Percentiles rank a stretch among this genome's conserved stretches.
phyloP scores from a whole-genome alignment of 2,113 vertebrate genomes.

The Plecturocebus donacophilus region DNA sequence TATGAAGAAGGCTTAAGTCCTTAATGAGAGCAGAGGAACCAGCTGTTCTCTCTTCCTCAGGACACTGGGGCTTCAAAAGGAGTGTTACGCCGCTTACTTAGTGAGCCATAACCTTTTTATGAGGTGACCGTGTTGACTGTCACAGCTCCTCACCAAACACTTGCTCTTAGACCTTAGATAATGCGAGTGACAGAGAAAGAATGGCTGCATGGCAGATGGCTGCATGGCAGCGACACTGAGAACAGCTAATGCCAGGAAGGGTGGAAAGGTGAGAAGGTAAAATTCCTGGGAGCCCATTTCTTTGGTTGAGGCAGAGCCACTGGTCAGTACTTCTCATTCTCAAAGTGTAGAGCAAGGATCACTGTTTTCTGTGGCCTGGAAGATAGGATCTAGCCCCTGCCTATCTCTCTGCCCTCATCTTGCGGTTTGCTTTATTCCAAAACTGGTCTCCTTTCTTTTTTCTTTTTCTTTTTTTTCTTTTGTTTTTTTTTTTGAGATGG shows the following conservation, averaged over 20 bases:
- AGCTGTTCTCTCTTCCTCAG: constrained; percentile 73
- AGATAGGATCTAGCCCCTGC: background rate
- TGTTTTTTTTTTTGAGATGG: too few species aligned
- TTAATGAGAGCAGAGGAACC: constrained; percentile 70
- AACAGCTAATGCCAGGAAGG: background rate
- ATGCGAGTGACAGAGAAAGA: background rate
- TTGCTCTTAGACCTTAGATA: background rate
- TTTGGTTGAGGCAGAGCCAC: background rate
- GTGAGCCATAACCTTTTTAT: background rate
- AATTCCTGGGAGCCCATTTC: background rate
- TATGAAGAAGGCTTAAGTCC: constrained; percentile 78
- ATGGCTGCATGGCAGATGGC: background rate
- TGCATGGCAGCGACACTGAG: background rate
- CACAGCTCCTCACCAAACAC: background rate
- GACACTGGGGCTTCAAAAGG: constrained; percentile 19
- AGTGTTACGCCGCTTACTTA: background rate
- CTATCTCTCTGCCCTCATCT: background rate
- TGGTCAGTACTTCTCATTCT: background rate
- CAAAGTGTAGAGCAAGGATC: background rate
- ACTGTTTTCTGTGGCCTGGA: background rate
- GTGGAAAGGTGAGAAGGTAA: background rate
- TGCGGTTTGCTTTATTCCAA: background rate
- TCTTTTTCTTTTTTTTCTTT: too few species aligned
- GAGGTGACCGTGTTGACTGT: background rate
- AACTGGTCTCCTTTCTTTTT: too few species aligned